Percentiles rank a stretch among this genome's conserved stretches.
phyloP scores from a whole-genome alignment of 2,113 vertebrate species.

The Lophius piscatorius region DNA sequence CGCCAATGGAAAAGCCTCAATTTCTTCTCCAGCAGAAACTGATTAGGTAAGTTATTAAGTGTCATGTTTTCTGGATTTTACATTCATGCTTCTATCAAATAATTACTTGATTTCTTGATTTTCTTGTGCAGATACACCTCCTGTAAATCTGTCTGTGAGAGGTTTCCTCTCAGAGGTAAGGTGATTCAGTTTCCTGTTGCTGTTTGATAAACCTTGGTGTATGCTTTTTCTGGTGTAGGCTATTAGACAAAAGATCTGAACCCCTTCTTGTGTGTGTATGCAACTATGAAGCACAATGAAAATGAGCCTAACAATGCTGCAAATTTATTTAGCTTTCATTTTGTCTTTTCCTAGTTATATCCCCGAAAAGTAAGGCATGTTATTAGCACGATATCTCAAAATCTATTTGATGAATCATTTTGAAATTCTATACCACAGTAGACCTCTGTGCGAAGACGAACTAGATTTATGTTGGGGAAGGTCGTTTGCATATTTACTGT shows the following conservation, averaged over 20 bases:
- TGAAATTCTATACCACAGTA: too few relatives aligned
- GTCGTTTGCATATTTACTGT: too few relatives aligned
- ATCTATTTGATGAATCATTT: too few relatives aligned
- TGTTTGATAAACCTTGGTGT: neutral
- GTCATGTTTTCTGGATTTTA: neutral
- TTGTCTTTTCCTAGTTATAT: too few relatives aligned
- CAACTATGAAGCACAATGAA: neutral
- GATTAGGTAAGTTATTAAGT: conserved; percentile 23
- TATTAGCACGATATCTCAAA: too few relatives aligned
- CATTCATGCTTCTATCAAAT: too few relatives aligned
- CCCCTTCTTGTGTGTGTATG: conserved; percentile 6
- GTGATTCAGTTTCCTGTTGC: neutral
- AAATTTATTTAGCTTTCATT: too few relatives aligned
- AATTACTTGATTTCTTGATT: neutral
- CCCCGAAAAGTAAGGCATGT: too few relatives aligned
- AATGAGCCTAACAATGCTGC: neutral
- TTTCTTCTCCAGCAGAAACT: neutral
- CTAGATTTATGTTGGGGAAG: too few relatives aligned
- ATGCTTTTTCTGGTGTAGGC: too few relatives aligned
- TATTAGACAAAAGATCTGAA: neutral
- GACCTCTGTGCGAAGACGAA: too few relatives aligned
- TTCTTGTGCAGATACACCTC: neutral
- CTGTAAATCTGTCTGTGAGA: too few relatives aligned
- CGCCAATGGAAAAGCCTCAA: neutral
- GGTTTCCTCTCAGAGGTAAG: conserved; percentile 3